Conservation (phyloP, 1,140 invertebrate species). For the Caligus rogercresseyi region DNA sequence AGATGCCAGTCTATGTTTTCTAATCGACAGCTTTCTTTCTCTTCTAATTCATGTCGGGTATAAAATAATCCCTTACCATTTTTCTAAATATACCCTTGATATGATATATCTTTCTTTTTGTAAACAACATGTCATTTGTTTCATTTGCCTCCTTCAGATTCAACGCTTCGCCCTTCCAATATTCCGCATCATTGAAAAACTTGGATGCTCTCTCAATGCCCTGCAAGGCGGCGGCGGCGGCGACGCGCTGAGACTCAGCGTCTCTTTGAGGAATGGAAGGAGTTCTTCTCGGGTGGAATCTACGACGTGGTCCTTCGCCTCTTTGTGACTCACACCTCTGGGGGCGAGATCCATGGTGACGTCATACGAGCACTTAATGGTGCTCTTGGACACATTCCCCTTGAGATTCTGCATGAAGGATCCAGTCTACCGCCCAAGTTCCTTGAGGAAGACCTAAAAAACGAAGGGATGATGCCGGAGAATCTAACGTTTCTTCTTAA, state of each 20-base stretch:
- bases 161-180: background rate
- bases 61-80: no score
- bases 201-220: background rate
- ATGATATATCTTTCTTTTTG: no score
- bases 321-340: constrained; percentile 23
- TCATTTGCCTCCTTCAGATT: background rate
- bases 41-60: no score
- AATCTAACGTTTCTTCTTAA: constrained; percentile 13
- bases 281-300: constrained; percentile 30
- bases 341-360: constrained; percentile 22
- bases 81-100: no score
- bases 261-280: constrained; percentile 30
- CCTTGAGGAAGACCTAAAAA: constrained; percentile 3
- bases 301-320: constrained; percentile 27
- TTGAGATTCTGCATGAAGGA: background rate
- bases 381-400: background rate
- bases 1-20: no score
- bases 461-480: constrained; percentile 24
- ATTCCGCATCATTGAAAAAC: background rate
- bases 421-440: constrained; percentile 14
- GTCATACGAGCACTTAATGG: background rate
- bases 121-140: no score
- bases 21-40: no score
- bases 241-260: constrained; percentile 18
- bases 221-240: constrained; percentile 7